Percentiles rank a stretch among this genome's conserved stretches.
Evolutionary conservation across 2,888 invertebrate species (phyloP).

Genomic region (Plagodis dolabraria): DNA sequence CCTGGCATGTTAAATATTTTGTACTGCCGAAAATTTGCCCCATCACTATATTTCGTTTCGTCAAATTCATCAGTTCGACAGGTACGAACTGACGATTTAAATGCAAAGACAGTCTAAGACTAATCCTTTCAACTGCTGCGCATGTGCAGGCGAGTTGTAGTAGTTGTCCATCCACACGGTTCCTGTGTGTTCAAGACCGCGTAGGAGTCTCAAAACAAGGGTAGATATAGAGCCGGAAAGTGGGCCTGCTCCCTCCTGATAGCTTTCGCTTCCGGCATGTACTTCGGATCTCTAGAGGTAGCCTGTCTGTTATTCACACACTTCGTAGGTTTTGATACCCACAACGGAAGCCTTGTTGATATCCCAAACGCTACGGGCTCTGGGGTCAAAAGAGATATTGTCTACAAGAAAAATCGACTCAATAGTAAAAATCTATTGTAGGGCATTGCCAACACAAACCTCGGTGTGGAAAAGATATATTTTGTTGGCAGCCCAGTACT

Average conservation of each 20-base stretch:
- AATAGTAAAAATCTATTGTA: no score
- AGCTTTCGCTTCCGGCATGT: no score
- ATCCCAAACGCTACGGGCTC: no score
- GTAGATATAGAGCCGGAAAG: background rate
- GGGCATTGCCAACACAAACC: no score
- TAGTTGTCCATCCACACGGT: constrained; percentile 9
- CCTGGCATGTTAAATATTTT: no score
- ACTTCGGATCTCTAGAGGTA: no score
- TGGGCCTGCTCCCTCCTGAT: no score
- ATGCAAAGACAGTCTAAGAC: background rate
- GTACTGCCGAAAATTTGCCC: constrained; percentile 20
- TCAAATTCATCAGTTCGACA: background rate
- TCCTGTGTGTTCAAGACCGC: constrained; percentile 4
- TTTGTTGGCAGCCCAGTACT: no score
- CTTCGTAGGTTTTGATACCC: background rate
- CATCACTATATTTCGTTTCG: background rate
- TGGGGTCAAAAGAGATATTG: no score
- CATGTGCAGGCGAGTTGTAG: constrained; percentile 5
- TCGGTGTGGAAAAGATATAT: no score
- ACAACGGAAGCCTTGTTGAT: constrained; percentile 18
- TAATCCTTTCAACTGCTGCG: background rate
- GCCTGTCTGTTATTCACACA: background rate
- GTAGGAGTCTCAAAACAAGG: background rate
- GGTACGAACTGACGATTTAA: background rate
- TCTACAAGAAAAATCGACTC: no score